Evolutionary conservation across 1,140 invertebrate species (phyloP), one percentile per base, ranked within the genome.

Genomic region (Kradibia gibbosae): DNA sequence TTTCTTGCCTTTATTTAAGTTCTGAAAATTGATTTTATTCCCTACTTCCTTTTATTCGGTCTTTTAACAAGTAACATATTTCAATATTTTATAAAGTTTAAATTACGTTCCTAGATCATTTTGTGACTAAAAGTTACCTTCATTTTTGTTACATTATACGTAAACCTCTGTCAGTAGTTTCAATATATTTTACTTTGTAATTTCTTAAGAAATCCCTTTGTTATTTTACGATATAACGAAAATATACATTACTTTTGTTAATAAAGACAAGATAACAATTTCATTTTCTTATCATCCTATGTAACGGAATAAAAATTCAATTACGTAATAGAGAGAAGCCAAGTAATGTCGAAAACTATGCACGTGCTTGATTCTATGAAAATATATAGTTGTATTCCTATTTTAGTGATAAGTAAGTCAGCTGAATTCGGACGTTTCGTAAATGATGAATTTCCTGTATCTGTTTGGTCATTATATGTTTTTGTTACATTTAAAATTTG

Each of bases 21-120:
- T 31, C 13, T 60, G 3, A 60, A 31, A 60, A 31, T 60, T 31
- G 31, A 60, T 60, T 22, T 60, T 60, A 7, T 7, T 13, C 22
- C 13, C 31, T 60, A 13, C 22, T 2, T 31, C 0, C n/a, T 60
- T 60, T 60, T 31, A 2, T 2, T 31, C 8, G 15, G 22, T 31
- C n/a, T 60, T 60, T 60, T 60, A 60, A 8, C 31, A 60, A 31
- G 25, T 60, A 60, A 60, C 25, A 60, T 31, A 60, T 60, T 60
- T 60, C 25, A 60, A 60, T 60, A 31, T 60, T 60, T 31, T 11
- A 60, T 60, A 60, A 60, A 60, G 57, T 60, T 60, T 60, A 60
- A 60, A 60, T 60, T 60, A 31, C 28, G 28, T 22, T 60, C 28
- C 57, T 4, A 60, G 57, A 60, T 60, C 2, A 31, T 60, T 31